Base-by-base conservation (phyloP, 2,888 invertebrate genomes). In the Leptopterna dolabrata region DNA sequence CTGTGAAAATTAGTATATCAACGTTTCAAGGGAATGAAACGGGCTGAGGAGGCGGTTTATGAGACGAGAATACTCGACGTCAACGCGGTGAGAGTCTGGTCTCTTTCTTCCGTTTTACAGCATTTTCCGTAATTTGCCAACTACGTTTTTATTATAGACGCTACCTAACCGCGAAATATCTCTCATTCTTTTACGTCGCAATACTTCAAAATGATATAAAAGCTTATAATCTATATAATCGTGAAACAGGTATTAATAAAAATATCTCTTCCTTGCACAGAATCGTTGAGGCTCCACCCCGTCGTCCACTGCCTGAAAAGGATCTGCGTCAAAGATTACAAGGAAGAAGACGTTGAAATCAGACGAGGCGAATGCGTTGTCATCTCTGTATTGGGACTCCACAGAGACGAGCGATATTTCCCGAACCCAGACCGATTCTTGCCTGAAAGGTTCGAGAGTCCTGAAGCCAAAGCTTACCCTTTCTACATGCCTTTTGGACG, bases 371-470 rank as follows among this genome's bases (percentile, higher is more conserved):
- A 43, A 14, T 16, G 2, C 11, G 24, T 43, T 2, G 63, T 24
- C 4, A 90, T 92, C 19, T 91, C 92, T 0, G 88, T 91, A 1
- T 89, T 90, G 84, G 91, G 91, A 27, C 93, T 95, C 89, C 95
- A 95, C 89, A 93, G 93, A 91, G 94, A 94, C 90, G 93, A 94
- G 0, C 92, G 93, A 0, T 92, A 93, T 89, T 95, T 93, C 89
- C 93, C 94, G 0, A 92, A 95, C 11, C 95, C 95, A 0, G 92
- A 94, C 0, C 92, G 92, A 63, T 95, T 95, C 88, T 92, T 93
- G 81, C 95, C 95, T 0, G 94, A 94, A 41, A 92, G 95, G 88
- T 95, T 95, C 91, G 91, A 92, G 0, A 91, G 92, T 2, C 93
- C 93, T 87, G 93, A 93, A 41, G 92, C 93, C 0, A 92, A 92